Conservation (phyloP, 2,797 vertebrate species). For the Numenius phaeopus region DNA sequence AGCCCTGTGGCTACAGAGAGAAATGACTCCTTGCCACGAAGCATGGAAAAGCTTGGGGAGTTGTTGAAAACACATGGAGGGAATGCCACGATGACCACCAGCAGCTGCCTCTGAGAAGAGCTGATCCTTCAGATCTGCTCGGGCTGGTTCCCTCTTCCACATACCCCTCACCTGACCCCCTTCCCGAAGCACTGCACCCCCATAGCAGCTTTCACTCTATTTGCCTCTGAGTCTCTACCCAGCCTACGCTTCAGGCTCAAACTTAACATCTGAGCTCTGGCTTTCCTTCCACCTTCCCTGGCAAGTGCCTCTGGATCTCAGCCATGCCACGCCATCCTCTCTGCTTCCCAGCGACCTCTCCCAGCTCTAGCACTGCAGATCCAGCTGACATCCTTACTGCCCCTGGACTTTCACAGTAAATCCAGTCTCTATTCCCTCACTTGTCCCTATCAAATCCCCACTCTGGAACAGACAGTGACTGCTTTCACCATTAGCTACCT, state of each 20-base stretch:
- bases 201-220: not conserved
- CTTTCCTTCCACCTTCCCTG: not conserved
- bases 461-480: not conserved
- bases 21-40: not conserved
- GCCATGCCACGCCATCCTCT: not conserved
- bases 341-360: not conserved
- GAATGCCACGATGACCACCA: accelerated
- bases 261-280: not conserved
- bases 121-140: not conserved
- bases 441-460: not conserved
- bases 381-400: not conserved
- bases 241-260: not conserved
- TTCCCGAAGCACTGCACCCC: not conserved
- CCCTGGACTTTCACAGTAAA: not conserved
- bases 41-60: not conserved
- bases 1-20: not conserved
- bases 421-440: not conserved
- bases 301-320: not conserved
- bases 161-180: not conserved
- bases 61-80: not conserved
- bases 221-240: not conserved
- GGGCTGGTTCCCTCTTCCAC: not conserved
- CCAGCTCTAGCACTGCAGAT: not conserved
- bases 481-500: constrained; percentile 68
- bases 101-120: not conserved